These are phyloP conservation scores for Diachasma alloeum DNA, from an alignment of 1,140 invertebrate genomes.

Conservation along the genomic window DNA sequence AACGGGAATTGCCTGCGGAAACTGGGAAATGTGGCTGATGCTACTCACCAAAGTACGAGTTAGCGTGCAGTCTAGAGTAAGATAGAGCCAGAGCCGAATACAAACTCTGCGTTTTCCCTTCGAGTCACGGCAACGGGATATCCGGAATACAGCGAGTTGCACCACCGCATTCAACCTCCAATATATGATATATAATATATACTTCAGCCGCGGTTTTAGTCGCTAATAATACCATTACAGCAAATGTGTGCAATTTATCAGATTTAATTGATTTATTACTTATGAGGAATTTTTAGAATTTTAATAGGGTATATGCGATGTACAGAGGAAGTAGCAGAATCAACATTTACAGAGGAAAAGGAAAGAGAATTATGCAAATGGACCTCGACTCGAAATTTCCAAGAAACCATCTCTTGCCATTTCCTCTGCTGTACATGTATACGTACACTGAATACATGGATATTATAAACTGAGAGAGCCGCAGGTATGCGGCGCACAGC, in stretches of 20 bases:
- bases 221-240: not conserved
- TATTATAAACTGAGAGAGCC: slow-evolving; percentile 1
- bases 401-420: slow-evolving; percentile 7
- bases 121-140: not conserved
- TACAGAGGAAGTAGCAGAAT: too few species aligned
- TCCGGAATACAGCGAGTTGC: slow-evolving; percentile 18
- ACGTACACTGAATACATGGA: not conserved
- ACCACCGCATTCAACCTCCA: slow-evolving; percentile 15
- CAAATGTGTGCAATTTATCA: not conserved
- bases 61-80: not conserved
- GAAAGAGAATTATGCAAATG: slow-evolving; percentile 26
- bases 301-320: too few species aligned
- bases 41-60: not conserved
- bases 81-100: not conserved
- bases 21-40: not conserved
- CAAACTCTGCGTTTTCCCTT: not conserved
- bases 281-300: too few species aligned
- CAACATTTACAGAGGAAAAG: not conserved
- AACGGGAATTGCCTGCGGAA: not conserved
- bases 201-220: not conserved
- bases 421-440: slow-evolving; percentile 11
- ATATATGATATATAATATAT: slow-evolving; percentile 21
- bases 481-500: not conserved
- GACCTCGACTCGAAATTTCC: slow-evolving; percentile 13
- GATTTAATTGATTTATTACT: not conserved